A percentile compares a stretch with the other conserved stretches of the same genome.
These are phyloP conservation scores for Bos javanicus DNA, from an alignment of 2,113 vertebrate species.

Conservation along the genomic window DNA sequence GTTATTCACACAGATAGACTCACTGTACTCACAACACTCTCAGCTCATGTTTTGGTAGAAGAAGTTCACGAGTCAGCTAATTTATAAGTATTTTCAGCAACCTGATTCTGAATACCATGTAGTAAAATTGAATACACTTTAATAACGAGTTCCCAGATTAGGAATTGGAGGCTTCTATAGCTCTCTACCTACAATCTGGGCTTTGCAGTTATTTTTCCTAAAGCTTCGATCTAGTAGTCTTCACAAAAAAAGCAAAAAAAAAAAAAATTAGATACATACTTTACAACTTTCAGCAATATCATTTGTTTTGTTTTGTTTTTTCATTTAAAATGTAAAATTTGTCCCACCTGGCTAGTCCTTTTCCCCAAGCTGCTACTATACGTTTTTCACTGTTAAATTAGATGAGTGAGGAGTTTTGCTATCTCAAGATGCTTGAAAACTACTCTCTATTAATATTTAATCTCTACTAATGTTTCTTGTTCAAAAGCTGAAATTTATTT, in stretches of 20 bases:
- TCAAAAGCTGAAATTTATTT: neutral
- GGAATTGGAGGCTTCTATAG: neutral
- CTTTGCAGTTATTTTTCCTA: neutral
- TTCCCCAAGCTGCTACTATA: neutral
- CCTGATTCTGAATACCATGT: neutral
- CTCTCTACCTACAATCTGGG: neutral
- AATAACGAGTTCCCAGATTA: neutral
- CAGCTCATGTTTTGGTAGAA: neutral
- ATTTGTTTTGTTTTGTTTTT: neutral
- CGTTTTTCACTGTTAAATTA: neutral
- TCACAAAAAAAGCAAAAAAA: neutral
- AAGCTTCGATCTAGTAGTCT: neutral
- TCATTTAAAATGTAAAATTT: neutral
- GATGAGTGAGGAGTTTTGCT: neutral
- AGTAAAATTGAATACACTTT: neutral
- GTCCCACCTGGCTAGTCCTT: neutral
- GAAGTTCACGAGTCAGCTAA: neutral
- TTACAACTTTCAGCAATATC: neutral
- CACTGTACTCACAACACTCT: neutral
- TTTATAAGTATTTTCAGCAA: neutral
- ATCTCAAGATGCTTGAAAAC: neutral
- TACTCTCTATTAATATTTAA: neutral
- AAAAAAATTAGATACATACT: neutral
- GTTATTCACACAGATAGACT: neutral
- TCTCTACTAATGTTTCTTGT: constrained; percentile 4